Conservation (phyloP, 1,140 invertebrate genomes). For the Vanessa atalanta region DNA sequence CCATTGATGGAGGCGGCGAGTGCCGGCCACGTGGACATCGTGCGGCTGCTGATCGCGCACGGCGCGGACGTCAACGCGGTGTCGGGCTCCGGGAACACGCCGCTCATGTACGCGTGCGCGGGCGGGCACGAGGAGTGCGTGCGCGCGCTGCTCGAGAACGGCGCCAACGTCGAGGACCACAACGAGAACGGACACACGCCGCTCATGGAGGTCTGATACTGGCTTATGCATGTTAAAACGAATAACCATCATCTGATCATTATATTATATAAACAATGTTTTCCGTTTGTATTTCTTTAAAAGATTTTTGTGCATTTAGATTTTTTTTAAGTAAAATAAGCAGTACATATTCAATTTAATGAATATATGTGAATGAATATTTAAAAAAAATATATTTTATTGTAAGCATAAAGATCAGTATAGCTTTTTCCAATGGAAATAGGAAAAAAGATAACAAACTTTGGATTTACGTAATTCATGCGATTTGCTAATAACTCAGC, state of each 20-base stretch:
- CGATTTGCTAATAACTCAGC: too few relatives aligned
- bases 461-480: too few relatives aligned
- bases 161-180: constrained; percentile 98
- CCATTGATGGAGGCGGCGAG: constrained; percentile 98
- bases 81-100: constrained; percentile 97
- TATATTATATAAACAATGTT: too few relatives aligned
- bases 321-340: too few relatives aligned
- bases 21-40: constrained; percentile 97
- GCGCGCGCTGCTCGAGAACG: constrained; percentile 91
- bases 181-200: constrained; percentile 99
- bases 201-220: constrained; percentile 90
- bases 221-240: neutral
- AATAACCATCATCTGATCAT: neutral
- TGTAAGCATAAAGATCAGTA: too few relatives aligned
- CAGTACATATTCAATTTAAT: too few relatives aligned
- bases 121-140: constrained; percentile 97
- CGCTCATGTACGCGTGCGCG: constrained; percentile 98
- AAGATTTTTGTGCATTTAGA: too few relatives aligned
- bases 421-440: too few relatives aligned
- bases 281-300: too few relatives aligned
- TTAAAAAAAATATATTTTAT: too few relatives aligned
- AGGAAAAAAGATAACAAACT: too few relatives aligned
- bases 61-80: constrained; percentile 98
- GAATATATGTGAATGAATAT: too few relatives aligned
- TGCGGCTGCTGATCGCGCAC: constrained; percentile 93